These are phyloP conservation scores for Isurus oxyrinchus DNA, from an alignment of 2,113 vertebrate genomes.

Conservation along the genomic window DNA sequence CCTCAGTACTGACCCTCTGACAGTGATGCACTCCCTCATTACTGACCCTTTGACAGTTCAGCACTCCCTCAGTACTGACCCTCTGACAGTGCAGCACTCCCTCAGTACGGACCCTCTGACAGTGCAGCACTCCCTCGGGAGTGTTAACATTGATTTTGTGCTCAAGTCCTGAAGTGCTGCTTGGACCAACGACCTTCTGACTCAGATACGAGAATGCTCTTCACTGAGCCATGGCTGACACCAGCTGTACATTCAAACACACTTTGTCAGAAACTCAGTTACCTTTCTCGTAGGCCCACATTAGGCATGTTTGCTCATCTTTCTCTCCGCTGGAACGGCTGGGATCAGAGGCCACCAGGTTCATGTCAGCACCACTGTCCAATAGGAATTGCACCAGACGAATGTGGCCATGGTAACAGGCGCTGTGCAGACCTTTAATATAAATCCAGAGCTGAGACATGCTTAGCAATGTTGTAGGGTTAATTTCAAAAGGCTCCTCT, in stretches of 20 bases:
- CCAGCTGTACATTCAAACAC: not conserved
- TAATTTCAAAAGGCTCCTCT: not conserved
- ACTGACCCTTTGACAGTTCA: not conserved
- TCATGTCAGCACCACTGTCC: constrained; percentile 91
- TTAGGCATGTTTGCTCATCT: constrained; percentile 92
- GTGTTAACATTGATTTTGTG: not conserved
- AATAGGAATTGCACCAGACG: constrained; percentile 83
- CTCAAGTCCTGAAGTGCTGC: not conserved
- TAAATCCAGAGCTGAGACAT: not conserved
- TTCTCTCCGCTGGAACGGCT: constrained; percentile 93
- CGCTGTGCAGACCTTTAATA: constrained; percentile 75
- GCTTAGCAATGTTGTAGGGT: not conserved
- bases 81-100: not conserved
- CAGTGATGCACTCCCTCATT: not conserved
- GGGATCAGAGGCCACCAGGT: constrained; percentile 86
- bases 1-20: too few relatives aligned
- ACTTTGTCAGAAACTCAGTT: constrained; percentile 33
- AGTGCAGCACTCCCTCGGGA: not conserved
- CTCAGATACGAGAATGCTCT: not conserved
- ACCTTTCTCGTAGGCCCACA: constrained; percentile 99
- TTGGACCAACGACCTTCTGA: not conserved
- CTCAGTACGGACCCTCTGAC: not conserved
- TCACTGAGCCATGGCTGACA: not conserved
- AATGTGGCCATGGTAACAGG: constrained; percentile 89
- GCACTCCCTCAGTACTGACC: not conserved